A percentile compares a stretch with the other conserved stretches of the same genome.
phyloP scores from a whole-genome alignment of 1,140 invertebrate genomes.

The Potamilus streckersoni region DNA sequence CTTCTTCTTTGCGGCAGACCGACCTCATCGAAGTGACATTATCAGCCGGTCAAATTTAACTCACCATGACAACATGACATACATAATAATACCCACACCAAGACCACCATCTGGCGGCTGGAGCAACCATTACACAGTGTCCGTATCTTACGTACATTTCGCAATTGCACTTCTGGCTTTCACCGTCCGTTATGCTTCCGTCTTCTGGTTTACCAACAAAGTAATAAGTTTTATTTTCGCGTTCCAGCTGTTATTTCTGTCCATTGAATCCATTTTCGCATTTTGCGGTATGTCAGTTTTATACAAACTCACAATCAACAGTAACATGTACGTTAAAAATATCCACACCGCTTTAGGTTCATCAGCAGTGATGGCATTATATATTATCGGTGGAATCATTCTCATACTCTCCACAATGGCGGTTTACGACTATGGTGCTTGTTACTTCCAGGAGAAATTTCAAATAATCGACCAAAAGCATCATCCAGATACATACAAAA shows the following conservation, averaged over 20 bases:
- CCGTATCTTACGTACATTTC: slow-evolving; percentile 54
- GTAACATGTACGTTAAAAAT: slow-evolving; percentile 30
- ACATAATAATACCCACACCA: slow-evolving; percentile 33
- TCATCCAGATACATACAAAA: slow-evolving; percentile 38
- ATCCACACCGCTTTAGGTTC: slow-evolving; percentile 35
- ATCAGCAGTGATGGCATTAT: slow-evolving; percentile 33
- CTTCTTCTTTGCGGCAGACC: slow-evolving; percentile 44
- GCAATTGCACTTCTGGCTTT: slow-evolving; percentile 46
- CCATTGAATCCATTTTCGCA: slow-evolving; percentile 41
- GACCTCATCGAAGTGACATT: slow-evolving; percentile 37
- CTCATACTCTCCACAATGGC: slow-evolving; percentile 47
- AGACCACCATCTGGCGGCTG: slow-evolving; percentile 26
- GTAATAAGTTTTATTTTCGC: slow-evolving; percentile 49
- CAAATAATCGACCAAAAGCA: slow-evolving; percentile 46
- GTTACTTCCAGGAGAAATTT: slow-evolving; percentile 52
- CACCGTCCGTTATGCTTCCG: slow-evolving; percentile 49
- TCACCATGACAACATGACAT: slow-evolving; percentile 30
- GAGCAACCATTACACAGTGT: slow-evolving; percentile 31
- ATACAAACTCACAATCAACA: slow-evolving; percentile 52
- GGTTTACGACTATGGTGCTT: slow-evolving; percentile 54
- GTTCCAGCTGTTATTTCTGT: slow-evolving; percentile 46
- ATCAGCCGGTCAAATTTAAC: slow-evolving; percentile 45
- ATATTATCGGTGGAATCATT: slow-evolving; percentile 43
- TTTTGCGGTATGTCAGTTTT: slow-evolving; percentile 46
- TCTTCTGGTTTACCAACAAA: slow-evolving; percentile 61